These are phyloP conservation scores for Anarhynchus alexandrinus DNA, from an alignment of 2,113 vertebrate species.

Conservation along the genomic window DNA sequence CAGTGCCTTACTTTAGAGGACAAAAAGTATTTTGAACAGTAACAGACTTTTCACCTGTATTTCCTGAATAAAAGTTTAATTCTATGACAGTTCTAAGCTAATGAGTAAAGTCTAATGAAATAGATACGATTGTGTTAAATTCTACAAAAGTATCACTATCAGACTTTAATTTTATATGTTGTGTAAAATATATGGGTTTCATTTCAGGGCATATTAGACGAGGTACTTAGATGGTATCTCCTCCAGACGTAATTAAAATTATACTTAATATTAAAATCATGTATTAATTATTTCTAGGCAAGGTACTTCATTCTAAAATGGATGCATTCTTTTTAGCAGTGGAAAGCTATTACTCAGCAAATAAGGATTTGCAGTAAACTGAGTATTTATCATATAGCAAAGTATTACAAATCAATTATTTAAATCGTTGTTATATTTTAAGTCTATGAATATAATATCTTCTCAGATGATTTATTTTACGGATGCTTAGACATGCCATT, in stretches of 20 bases:
- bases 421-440: slow-evolving; percentile 20
- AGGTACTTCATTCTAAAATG: slow-evolving; percentile 39
- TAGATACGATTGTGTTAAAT: not conserved
- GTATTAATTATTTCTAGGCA: not conserved
- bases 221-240: not conserved
- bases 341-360: slow-evolving; percentile 53
- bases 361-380: slow-evolving; percentile 26
- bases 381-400: slow-evolving; percentile 6
- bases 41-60: not conserved
- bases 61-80: not conserved
- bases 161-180: not conserved
- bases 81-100: not conserved
- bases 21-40: not conserved
- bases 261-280: not conserved
- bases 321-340: slow-evolving; percentile 9
- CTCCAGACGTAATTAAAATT: not conserved
- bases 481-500: not conserved
- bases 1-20: not conserved
- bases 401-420: slow-evolving; percentile 31
- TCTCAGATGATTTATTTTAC: slow-evolving; percentile 33
- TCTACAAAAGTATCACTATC: not conserved
- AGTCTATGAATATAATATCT: slow-evolving; percentile 12
- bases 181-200: not conserved
- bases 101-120: not conserved
- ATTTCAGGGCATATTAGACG: not conserved